A percentile compares a stretch with the other conserved stretches of the same genome.
Evolutionary conservation across 2,797 vertebrate species (phyloP).

Genomic region (Pseudopleuronectes americanus): DNA sequence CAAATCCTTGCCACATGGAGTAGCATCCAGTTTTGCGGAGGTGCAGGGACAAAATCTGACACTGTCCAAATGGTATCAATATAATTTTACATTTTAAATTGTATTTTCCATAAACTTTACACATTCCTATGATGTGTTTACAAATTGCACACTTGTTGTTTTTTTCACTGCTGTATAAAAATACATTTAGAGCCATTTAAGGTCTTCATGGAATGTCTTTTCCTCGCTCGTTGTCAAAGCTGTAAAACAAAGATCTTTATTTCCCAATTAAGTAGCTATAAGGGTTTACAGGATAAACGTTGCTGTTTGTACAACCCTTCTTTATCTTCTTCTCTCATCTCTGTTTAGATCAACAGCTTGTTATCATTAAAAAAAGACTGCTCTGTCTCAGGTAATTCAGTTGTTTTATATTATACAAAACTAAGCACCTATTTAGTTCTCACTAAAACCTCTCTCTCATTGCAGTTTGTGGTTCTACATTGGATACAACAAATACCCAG

Average conservation of each 20-base stretch:
- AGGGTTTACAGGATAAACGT: conserved; percentile 33
- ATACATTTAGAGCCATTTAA: conserved; percentile 16
- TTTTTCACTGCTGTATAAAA: conserved; percentile 13
- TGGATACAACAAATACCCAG: conserved; percentile 98
- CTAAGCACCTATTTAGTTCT: conserved; percentile 24
- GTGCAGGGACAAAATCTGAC: conserved; percentile 33
- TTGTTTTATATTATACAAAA: conserved; percentile 37
- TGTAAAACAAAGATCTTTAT: conserved; percentile 31
- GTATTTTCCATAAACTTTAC: conserved; percentile 37
- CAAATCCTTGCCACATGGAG: conserved; percentile 67
- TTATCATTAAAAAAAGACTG: conserved; percentile 34
- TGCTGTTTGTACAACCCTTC: conserved; percentile 32
- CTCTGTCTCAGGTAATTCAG: conserved; percentile 34
- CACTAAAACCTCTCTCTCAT: conserved; percentile 13
- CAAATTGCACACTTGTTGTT: conserved; percentile 19
- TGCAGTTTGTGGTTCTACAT: conserved; percentile 85
- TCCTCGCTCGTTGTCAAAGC: conserved; percentile 27
- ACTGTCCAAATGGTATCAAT: conserved; percentile 17
- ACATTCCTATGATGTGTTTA: conserved; percentile 17
- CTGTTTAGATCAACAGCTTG: conserved; percentile 30
- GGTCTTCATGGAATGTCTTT: conserved; percentile 26
- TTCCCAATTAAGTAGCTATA: conserved; percentile 27
- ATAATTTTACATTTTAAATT: conserved; percentile 11
- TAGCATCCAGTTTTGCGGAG: conserved; percentile 75
- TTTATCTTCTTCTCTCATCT: conserved; percentile 35